These are phyloP conservation scores for Heliconius erato DNA, from an alignment of 2,888 invertebrate species.

Conservation along the genomic window DNA sequence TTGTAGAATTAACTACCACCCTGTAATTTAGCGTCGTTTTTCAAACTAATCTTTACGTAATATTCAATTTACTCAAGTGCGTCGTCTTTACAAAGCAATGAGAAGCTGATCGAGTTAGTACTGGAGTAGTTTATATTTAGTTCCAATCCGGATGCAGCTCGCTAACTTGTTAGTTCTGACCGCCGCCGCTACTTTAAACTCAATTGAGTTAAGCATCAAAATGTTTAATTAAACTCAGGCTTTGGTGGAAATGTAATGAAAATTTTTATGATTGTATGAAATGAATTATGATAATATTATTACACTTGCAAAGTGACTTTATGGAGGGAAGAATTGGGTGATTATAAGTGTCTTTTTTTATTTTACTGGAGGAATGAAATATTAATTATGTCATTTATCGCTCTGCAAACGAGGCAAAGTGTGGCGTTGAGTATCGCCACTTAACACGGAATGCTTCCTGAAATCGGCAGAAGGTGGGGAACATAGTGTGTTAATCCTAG, in stretches of 20 bases:
- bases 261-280: neutral
- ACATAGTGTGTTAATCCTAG: no score
- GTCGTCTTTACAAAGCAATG: neutral
- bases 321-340: no score
- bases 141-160: constrained; percentile 29
- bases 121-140: constrained; percentile 13
- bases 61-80: neutral
- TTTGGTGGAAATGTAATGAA: neutral
- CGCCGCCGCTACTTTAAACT: constrained; percentile 12
- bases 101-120: constrained; percentile 14
- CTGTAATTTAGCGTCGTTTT: no score
- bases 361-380: no score
- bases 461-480: no score
- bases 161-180: constrained; percentile 37
- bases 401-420: no score
- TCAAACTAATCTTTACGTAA: neutral
- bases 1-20: no score
- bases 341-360: no score
- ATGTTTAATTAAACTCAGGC: neutral
- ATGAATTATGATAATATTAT: neutral
- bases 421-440: no score
- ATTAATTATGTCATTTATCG: no score
- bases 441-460: no score
- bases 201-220: neutral
- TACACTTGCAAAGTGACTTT: no score